Evolutionary conservation across 2,888 invertebrate species (phyloP).

Genomic region (Anoncus sp.): DNA sequence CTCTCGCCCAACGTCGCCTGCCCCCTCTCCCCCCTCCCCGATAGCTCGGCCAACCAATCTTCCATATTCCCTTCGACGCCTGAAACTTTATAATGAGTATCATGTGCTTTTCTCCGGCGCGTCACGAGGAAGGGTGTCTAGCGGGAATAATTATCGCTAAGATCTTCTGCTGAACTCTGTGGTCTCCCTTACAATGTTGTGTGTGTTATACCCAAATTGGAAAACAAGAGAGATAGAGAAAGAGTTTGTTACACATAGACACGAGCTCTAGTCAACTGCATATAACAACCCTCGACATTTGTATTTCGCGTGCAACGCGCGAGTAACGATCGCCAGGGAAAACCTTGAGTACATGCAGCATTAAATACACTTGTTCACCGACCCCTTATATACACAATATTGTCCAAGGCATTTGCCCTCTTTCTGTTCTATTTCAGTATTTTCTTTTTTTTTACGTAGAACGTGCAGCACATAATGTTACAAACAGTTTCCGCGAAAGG

Average conservation of each 20-base stretch:
- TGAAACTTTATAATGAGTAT: constrained; percentile 31
- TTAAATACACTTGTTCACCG: constrained; percentile 48
- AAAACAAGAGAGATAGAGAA: constrained; percentile 16
- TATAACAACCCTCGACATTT: constrained; percentile 52
- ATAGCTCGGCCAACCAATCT: no score
- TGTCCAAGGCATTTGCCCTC: constrained; percentile 6
- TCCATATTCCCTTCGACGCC: constrained; percentile 24
- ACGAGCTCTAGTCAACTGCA: constrained; percentile 45
- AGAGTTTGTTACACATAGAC: constrained; percentile 34
- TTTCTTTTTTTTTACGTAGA: constrained; percentile 4
- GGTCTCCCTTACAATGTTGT: not conserved
- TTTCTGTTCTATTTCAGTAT: not conserved
- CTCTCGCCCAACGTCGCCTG: not conserved
- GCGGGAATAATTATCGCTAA: constrained; percentile 48
- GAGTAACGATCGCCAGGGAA: constrained; percentile 60
- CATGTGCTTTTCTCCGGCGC: constrained; percentile 1
- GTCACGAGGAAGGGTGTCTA: not conserved
- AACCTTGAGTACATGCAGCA: constrained; percentile 31
- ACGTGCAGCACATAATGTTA: not conserved
- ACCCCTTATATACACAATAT: constrained; percentile 28
- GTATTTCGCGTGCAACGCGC: constrained; percentile 59
- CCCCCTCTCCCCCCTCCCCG: no score
- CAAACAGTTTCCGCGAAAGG: constrained; percentile 15
- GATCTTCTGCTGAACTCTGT: constrained; percentile 6
- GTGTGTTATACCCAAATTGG: constrained; percentile 33